Percentiles rank a stretch among this genome's conserved stretches.
phyloP scores from a whole-genome alignment of 2,113 vertebrate species.

The Tragelaphus buxtoni region DNA sequence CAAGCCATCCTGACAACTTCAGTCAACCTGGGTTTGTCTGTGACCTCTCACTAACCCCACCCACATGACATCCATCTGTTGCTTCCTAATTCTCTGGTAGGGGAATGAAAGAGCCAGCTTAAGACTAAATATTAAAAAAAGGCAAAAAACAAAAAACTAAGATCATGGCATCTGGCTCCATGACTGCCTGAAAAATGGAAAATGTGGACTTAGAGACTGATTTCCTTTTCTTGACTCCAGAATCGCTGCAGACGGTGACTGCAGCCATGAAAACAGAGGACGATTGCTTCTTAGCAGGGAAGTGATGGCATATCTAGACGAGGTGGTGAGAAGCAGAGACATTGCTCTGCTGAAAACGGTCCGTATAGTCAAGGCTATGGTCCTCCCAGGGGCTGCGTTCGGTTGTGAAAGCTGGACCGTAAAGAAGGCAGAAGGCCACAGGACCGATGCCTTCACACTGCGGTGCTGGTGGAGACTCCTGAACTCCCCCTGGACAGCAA shows the following conservation, averaged over 20 bases:
- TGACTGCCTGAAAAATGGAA: background rate
- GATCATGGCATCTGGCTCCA: background rate
- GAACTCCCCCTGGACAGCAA: background rate
- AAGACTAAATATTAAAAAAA: too few relatives aligned
- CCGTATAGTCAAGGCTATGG: fast-evolving
- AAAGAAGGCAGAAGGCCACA: background rate
- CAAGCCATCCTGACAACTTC: too few relatives aligned
- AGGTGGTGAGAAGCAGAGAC: background rate
- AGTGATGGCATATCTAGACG: fast-evolving
- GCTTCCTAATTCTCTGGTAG: background rate
- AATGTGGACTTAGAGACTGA: background rate
- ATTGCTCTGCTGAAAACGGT: fast-evolving
- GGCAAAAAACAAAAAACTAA: too few relatives aligned
- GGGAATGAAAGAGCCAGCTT: background rate
- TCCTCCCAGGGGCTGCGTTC: background rate
- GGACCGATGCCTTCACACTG: background rate
- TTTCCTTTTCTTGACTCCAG: background rate
- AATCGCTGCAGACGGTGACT: background rate
- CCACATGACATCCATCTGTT: too few relatives aligned
- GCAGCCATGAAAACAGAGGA: fast-evolving
- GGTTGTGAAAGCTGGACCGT: background rate
- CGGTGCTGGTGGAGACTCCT: background rate
- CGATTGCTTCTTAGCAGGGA: fast-evolving
- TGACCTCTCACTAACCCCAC: background rate
- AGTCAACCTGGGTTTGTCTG: too few relatives aligned